Base-by-base conservation (phyloP, 2,797 vertebrate genomes). In the Euphonia xanthogaster region DNA sequence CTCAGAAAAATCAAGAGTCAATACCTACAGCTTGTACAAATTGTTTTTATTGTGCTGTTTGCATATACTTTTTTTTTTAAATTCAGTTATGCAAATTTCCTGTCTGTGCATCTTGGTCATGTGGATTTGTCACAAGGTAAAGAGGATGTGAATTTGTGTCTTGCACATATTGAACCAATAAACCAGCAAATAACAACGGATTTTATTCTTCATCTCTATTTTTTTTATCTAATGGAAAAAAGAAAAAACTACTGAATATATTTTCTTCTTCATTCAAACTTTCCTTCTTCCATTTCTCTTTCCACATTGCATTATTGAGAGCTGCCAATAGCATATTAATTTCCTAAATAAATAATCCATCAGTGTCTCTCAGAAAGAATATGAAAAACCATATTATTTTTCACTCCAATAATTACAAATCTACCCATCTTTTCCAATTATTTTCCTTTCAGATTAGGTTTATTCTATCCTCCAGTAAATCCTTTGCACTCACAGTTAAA, bases 391-490 rank as follows among this genome's bases (percentile, higher is more conserved):
- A 40, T 22, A 50, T 78, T 74, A 68, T 65, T 93, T 90, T 92
- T 66, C 17, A 33, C 78, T 65, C 7, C 30, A 67, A 33, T 44
- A 91, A 88, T 83, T 94, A 70, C 18, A 86, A 94, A 81, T 73
- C 24, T 27, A 72, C 15, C 6, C 31, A 54, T 37, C 25, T 81
- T 77, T 86, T 88, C 16, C 17, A 30, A 73, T 71, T 82, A 61
- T 73, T 91, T 90, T 86, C 30, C 55, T 93, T 85, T 87, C n/a
- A 91, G 54, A 93, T 94, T 83, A 84, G 7, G 19, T 82, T 70
- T 83, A 50, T 37, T 70, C 70, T 95, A n/a, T 75, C 37, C 85
- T 94, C 47, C 55, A 77, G 75, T n/a, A 54, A 95, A 93, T 60
- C 71, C 39, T 97, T 94, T 88, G 20, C 51, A 78, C 21, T 74